Evolutionary conservation across 2,113 vertebrate species (phyloP).

Genomic region (Craseonycteris thonglongyai): DNA sequence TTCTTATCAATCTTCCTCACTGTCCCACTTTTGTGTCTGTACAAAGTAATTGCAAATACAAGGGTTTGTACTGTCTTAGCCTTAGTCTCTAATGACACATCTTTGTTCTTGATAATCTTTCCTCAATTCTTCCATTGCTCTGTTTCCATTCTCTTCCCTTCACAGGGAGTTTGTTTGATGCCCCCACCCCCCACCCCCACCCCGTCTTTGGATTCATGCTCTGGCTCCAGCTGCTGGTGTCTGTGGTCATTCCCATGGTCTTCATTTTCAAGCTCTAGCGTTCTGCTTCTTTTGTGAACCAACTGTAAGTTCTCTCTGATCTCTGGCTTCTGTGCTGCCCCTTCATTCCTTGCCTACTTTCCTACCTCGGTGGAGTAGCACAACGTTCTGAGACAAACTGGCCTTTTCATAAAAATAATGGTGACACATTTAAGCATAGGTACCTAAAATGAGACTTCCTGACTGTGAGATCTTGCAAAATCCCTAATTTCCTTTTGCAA

Average conservation of each 20-base stretch:
- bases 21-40: neutral
- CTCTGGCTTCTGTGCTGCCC: neutral
- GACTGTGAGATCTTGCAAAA: neutral
- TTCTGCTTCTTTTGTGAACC: neutral
- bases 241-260: neutral
- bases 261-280: neutral
- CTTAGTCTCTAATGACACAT: neutral
- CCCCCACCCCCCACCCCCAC: no score
- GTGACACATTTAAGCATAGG: neutral
- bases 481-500: neutral
- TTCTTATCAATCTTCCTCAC: neutral
- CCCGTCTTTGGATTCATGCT: neutral
- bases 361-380: neutral
- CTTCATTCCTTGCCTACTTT: neutral
- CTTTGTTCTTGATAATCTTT: neutral
- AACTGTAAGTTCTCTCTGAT: neutral
- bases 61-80: neutral
- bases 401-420: neutral
- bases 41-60: neutral
- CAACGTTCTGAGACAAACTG: neutral
- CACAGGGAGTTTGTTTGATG: neutral
- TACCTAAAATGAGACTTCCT: neutral
- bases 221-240: neutral
- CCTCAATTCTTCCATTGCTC: neutral
- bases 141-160: neutral